Evolutionary conservation across 2,797 vertebrate genomes (phyloP).

Genomic region (Phoebastria nigripes): DNA sequence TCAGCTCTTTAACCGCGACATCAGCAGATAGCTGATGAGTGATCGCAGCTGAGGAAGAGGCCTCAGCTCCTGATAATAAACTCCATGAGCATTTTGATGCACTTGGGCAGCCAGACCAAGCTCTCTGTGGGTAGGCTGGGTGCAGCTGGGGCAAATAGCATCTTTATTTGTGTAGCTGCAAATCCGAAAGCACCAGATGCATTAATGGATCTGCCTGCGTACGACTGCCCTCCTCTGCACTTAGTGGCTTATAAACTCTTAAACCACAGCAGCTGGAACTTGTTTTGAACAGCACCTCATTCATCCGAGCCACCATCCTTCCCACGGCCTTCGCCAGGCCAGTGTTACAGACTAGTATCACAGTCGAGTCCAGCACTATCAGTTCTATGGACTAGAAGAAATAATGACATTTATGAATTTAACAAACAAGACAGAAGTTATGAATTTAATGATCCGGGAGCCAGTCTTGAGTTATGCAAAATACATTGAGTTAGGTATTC

Average conservation of each 20-base stretch:
- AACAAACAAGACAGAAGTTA: not conserved
- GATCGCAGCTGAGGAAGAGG: not conserved
- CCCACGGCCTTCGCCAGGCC: accelerated
- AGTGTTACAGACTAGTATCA: accelerated
- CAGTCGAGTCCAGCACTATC: not conserved
- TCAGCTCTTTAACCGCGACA: not conserved
- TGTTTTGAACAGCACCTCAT: not conserved
- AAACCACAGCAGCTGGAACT: not conserved
- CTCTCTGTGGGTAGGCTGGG: not conserved
- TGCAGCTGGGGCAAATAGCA: not conserved
- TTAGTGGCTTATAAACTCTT: not conserved
- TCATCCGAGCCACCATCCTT: not conserved
- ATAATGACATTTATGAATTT: not conserved
- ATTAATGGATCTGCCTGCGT: not conserved
- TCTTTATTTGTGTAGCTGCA: accelerated
- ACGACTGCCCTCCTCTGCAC: not conserved
- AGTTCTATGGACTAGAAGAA: not conserved
- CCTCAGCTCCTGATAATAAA: not conserved
- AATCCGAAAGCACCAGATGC: not conserved
- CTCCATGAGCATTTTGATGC: accelerated
- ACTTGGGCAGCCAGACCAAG: not conserved
- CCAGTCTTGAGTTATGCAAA: constrained; percentile 37
- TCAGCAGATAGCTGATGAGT: not conserved
- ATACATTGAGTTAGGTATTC: constrained; percentile 42
- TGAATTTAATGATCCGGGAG: constrained; percentile 2